Conservation (phyloP, 1,140 invertebrate genomes). For the Drosophila willistoni region DNA sequence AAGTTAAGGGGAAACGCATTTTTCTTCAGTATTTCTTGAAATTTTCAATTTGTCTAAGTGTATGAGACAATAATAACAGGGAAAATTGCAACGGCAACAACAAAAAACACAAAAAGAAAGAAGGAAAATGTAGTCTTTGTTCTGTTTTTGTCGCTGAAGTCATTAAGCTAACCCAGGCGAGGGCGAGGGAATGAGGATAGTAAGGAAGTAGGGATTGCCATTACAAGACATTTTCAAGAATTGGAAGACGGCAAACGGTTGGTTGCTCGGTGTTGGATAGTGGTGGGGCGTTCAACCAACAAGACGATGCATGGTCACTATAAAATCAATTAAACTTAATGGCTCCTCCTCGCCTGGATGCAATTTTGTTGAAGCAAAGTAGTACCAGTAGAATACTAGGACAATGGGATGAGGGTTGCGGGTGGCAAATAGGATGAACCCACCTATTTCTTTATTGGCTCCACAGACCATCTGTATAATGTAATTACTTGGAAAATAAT, state of each 20-base stretch:
- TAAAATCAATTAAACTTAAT: conserved; percentile 73
- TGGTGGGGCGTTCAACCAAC: not conserved
- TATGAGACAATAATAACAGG: conserved; percentile 38
- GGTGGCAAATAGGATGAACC: conserved; percentile 37
- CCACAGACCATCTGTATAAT: conserved; percentile 12
- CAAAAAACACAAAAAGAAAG: not conserved
- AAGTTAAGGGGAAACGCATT: not conserved
- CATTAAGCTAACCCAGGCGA: conserved; percentile 28
- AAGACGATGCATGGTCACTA: conserved; percentile 49
- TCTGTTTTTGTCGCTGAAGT: conserved; percentile 26
- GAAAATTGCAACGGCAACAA: conserved; percentile 12
- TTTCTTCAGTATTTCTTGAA: conserved; percentile 25
- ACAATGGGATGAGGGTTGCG: not conserved
- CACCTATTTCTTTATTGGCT: conserved; percentile 9
- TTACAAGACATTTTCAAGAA: conserved; percentile 27
- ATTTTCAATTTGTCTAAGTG: conserved; percentile 67
- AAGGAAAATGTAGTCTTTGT: conserved; percentile 19
- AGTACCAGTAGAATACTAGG: not conserved
- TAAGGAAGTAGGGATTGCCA: conserved; percentile 4
- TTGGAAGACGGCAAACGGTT: conserved; percentile 21
- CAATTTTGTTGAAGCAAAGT: conserved; percentile 11
- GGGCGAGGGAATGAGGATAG: not conserved
- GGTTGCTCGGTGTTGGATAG: not conserved
- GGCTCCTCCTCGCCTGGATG: conserved; percentile 40
- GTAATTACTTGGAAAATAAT: conserved; percentile 12